Evolutionary conservation across 2,113 vertebrate genomes (phyloP).

Genomic region (Bufo bufo): DNA sequence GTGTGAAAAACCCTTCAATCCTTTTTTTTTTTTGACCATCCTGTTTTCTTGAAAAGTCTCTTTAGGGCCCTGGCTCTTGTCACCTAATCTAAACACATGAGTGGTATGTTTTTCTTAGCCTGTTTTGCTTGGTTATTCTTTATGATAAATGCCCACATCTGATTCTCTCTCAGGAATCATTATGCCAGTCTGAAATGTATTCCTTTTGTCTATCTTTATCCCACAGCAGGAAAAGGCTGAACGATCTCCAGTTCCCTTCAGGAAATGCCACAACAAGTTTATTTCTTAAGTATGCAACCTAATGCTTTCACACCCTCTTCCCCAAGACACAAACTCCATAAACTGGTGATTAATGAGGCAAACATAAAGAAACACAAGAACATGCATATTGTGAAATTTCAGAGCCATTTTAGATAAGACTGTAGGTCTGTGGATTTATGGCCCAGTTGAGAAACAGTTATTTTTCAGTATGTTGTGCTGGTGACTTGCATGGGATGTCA

Average conservation of each 20-base stretch:
- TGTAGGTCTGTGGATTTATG: slow-evolving; percentile 46
- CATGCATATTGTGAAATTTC: slow-evolving; percentile 45
- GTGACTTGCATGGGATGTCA: slow-evolving; percentile 17
- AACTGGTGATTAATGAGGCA: slow-evolving; percentile 55
- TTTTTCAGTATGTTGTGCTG: neutral
- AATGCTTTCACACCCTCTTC: slow-evolving; percentile 58
- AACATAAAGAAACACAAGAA: slow-evolving; percentile 42
- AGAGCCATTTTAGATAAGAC: slow-evolving; percentile 47
- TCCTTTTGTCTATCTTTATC: slow-evolving; percentile 49
- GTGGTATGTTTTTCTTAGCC: slow-evolving; percentile 74
- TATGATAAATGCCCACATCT: slow-evolving; percentile 72
- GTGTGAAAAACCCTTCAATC: neutral
- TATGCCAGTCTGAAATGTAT: slow-evolving; percentile 60
- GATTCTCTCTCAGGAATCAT: slow-evolving; percentile 65
- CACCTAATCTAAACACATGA: slow-evolving; percentile 75
- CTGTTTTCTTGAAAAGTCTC: slow-evolving; percentile 27
- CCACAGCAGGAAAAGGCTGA: slow-evolving; percentile 47
- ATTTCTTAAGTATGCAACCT: slow-evolving; percentile 55
- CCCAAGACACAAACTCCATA: slow-evolving; percentile 57
- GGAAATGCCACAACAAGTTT: neutral
- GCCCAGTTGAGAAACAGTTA: slow-evolving; percentile 44
- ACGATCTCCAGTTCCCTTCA: slow-evolving; percentile 28
- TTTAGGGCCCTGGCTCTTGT: slow-evolving; percentile 74
- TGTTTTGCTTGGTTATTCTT: slow-evolving; percentile 69
- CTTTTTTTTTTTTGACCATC: neutral